These are phyloP conservation scores for Varroa destructor DNA, from an alignment of 1,140 invertebrate species.

Conservation along the genomic window DNA sequence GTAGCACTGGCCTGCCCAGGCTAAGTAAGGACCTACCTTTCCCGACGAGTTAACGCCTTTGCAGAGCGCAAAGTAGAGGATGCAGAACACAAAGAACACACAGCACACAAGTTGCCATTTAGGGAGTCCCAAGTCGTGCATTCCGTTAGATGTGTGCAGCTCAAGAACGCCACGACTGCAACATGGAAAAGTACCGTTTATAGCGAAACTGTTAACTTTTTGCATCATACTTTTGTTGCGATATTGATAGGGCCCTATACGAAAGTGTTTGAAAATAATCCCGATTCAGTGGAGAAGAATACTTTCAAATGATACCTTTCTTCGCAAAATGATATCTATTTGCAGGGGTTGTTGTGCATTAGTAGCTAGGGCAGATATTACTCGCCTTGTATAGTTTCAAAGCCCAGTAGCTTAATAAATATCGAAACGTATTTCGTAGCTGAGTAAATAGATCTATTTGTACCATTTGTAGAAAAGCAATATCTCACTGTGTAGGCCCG, in stretches of 20 bases:
- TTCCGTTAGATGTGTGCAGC: constrained; percentile 42
- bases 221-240: too few relatives aligned
- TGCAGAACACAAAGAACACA: constrained; percentile 43
- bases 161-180: constrained; percentile 40
- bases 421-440: too few relatives aligned
- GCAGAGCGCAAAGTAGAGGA: constrained; percentile 47
- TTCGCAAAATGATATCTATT: constrained; percentile 11
- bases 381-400: too few relatives aligned
- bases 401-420: too few relatives aligned
- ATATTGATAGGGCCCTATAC: too few relatives aligned
- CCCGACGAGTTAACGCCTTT: constrained; percentile 48
- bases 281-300: neutral
- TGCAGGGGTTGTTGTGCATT: too few relatives aligned
- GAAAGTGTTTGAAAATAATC: too few relatives aligned
- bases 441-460: too few relatives aligned
- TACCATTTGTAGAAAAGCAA: too few relatives aligned
- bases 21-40: constrained; percentile 37
- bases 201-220: neutral
- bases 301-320: constrained; percentile 11
- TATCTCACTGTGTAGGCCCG: too few relatives aligned
- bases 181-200: constrained; percentile 28
- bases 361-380: too few relatives aligned
- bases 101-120: constrained; percentile 43
- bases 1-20: too few relatives aligned
- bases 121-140: constrained; percentile 43